Conservation (phyloP, 2,797 vertebrate species). For the Lepilemur septentrionalis region DNA sequence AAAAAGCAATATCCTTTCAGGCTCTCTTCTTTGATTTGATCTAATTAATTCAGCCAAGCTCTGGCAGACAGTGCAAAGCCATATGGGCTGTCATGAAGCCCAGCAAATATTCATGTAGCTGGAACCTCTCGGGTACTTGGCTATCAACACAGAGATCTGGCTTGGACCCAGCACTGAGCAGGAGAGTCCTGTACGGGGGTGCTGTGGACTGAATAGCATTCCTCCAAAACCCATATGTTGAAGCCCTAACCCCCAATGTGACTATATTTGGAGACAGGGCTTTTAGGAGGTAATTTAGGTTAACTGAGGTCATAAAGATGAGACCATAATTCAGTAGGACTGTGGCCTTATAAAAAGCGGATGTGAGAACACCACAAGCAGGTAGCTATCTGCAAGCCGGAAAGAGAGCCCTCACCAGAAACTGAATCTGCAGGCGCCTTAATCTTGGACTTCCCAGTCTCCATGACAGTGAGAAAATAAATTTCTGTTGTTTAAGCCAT, state of each 20-base stretch:
- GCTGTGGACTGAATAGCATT: not conserved
- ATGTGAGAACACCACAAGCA: not conserved
- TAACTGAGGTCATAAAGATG: not conserved
- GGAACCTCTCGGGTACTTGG: slow-evolving; percentile 60
- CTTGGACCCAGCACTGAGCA: not conserved
- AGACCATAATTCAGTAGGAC: not conserved
- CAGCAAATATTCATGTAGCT: slow-evolving; percentile 67
- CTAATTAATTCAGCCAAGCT: slow-evolving; percentile 63
- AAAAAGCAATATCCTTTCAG: slow-evolving; percentile 36
- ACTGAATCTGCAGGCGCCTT: not conserved
- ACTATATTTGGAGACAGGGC: not conserved
- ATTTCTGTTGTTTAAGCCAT: not conserved
- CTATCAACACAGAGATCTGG: slow-evolving; percentile 33
- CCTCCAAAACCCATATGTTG: not conserved
- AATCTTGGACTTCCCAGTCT: not conserved
- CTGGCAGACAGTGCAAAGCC: slow-evolving; percentile 63
- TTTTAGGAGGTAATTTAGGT: not conserved
- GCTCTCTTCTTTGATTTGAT: slow-evolving; percentile 53
- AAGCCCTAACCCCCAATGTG: not conserved
- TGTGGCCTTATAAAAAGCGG: not conserved
- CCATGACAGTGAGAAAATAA: not conserved
- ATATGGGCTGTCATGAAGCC: slow-evolving; percentile 62
- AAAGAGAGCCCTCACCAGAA: not conserved
- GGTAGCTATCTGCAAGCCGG: not conserved
- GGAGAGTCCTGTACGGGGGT: not conserved